A percentile compares a stretch with the other conserved stretches of the same genome.
These are phyloP conservation scores for Meriones unguiculatus DNA, from an alignment of 2,113 vertebrate species.

Conservation along the genomic window DNA sequence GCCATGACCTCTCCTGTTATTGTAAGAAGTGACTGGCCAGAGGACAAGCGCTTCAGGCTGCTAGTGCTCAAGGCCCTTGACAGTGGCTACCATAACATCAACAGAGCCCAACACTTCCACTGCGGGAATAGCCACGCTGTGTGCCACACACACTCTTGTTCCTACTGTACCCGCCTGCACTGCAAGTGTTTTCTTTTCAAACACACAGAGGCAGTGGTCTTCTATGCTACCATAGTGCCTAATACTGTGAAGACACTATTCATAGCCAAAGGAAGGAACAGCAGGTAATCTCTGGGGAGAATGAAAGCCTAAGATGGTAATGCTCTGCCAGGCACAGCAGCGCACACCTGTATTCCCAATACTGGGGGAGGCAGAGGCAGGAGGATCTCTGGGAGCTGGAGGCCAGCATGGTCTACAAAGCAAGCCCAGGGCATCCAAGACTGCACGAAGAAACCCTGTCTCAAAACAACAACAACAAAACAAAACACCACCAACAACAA, in stretches of 20 bases:
- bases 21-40: neutral
- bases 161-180: neutral
- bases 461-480: too few relatives aligned
- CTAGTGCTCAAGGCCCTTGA: neutral
- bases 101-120: neutral
- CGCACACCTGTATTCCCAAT: too few relatives aligned
- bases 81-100: neutral
- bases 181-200: neutral
- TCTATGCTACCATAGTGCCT: too few relatives aligned
- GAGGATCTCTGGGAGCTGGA: too few relatives aligned
- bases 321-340: too few relatives aligned
- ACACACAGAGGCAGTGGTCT: neutral
- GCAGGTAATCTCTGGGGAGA: neutral
- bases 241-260: neutral
- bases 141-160: neutral
- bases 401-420: too few relatives aligned
- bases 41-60: neutral
- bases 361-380: too few relatives aligned
- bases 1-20: neutral
- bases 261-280: neutral
- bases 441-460: too few relatives aligned
- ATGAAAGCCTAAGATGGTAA: neutral
- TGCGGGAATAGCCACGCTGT: neutral
- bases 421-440: too few relatives aligned
- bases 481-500: too few relatives aligned